Base-by-base conservation (phyloP, 53 echinoderm and acorn worm genomes). In the Zoroaster sp. region DNA sequence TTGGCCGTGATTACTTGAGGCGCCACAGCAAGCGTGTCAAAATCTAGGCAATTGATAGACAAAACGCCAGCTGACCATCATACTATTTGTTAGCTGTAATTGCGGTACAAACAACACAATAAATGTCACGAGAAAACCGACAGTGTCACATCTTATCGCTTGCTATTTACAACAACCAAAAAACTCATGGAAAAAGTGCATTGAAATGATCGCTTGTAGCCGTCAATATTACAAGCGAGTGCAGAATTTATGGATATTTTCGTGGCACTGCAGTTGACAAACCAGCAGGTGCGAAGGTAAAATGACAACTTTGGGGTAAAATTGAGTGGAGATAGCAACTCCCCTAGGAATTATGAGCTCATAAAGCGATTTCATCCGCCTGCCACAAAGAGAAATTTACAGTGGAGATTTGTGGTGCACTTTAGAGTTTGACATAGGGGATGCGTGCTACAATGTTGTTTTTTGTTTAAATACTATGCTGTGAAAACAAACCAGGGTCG, bases 231-330 rank as follows among this genome's bases (percentile, higher is more conserved):
- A 36, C 28, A 54, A 8, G 39, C 40, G 35, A n/a, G 45, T 66
- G 51, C 40, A 45, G 41, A 69, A 85, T 85, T 70, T 71, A 69
- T 83, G 83, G 49, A 71, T 37, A 32, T 49, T 71, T 35, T 32
- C 14, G 9, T 8, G 47, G 17, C 45, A 45, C 14, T 5, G 45
- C 46, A 45, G 35, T 85, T 46, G 71, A 85, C 70, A 51, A 85
- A 85, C 46, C 70, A 20, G 71, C 85, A 71, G 71, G 51, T 71
- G 85, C 21, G 71, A 15, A 30, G 17, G 59, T 2, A 31, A 30
- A 32, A 71, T 40, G 35, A 66, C 37, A 31, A 35, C 23, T 69
- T 46, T 36, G 1, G 21, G 69, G 45, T n/a, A 34, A 67, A 44
- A 32, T 40, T 32, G 79, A 40, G 55, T 70, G 85, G 47, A 51